Base-by-base conservation (phyloP, 2,797 vertebrate genomes). In the Gymnocypris eckloni region DNA sequence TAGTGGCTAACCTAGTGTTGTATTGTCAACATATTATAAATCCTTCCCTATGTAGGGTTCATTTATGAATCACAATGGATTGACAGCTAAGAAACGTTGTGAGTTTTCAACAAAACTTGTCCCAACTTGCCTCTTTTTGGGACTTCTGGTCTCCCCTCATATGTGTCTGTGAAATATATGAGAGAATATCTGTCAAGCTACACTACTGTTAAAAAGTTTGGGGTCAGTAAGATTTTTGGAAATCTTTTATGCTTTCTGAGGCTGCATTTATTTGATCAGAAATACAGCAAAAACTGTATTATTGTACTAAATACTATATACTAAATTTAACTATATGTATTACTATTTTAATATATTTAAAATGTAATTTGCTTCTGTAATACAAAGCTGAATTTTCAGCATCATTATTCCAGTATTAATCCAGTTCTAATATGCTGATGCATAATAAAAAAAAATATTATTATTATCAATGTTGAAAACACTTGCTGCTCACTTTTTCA, bases 1-100 rank as follows among this genome's bases (percentile, higher is more conserved):
- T 41, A 25, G 22, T 69, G 48, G 37, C 37, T 69, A 45, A 25
- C 45, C 48, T 15, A 9, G 73, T 33, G 10, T 22, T 45, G 18
- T 25, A 70, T 79, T 70, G 50, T 56, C 50, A 41, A 45, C 37
- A 70, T 56, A 59, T n/a, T n/a, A 79, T 59, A 33, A 56, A 33
- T 78, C 20, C 8, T 43, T 54, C 22, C 73, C 22, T 48, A n/a
- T 69, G 13, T 25, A 39, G 33, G 28, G n/a, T 15, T 67, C 10
- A 22, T 37, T 66, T 67, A 67, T 67, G 48, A 48, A 77, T 77
- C 39, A 79, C 20, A 61, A 43, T 0, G 12, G 20, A 61, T 39
- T 78, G 54, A 72, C 67, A 43, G 66, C 43, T 22, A 20, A 67
- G 43, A 80, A 80, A 80, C 25, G 15, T 15, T 64, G 11, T 12